Conservation (phyloP, 2,888 invertebrate species). For the Dryocosmus kuriphilus region DNA sequence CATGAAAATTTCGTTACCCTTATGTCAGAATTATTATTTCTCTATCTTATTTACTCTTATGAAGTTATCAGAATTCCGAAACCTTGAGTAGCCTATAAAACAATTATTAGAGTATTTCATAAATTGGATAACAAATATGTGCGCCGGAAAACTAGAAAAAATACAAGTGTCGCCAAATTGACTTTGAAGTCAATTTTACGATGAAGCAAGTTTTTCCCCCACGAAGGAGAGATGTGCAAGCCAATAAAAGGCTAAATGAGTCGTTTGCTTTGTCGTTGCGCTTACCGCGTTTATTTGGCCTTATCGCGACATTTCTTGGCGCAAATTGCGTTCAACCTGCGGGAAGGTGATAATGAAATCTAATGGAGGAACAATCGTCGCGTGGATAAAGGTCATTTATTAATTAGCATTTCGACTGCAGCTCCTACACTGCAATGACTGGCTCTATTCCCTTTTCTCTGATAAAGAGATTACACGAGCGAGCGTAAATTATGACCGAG, state of each 20-base stretch:
- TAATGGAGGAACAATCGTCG: conserved; percentile 31
- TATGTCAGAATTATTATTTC: too few species aligned
- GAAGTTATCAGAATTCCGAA: too few species aligned
- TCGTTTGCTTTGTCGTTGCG: conserved; percentile 18
- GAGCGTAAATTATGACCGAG: conserved; percentile 60
- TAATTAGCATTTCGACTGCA: conserved; percentile 29
- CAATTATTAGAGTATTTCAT: background rate
- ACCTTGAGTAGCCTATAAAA: background rate
- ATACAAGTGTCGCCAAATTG: background rate
- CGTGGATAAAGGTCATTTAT: conserved; percentile 37
- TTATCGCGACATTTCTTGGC: conserved; percentile 23
- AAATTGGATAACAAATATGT: background rate
- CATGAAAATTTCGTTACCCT: too few species aligned
- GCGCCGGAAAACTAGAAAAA: background rate
- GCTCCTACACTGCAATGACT: background rate
- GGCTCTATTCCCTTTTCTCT: conserved; percentile 5
- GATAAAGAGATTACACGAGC: conserved; percentile 70
- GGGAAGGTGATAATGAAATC: conserved; percentile 24
- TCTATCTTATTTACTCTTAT: too few species aligned
- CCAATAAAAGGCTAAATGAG: conserved; percentile 27
- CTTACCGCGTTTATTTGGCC: conserved; percentile 15
- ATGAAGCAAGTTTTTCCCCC: conserved; percentile 19
- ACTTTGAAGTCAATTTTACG: conserved; percentile 4
- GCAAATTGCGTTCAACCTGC: background rate
- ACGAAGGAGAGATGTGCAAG: conserved; percentile 10